A percentile compares a stretch with the other conserved stretches of the same genome.
Conservation (phyloP, 2,113 vertebrate species). For the Daubentonia madagascariensis region DNA sequence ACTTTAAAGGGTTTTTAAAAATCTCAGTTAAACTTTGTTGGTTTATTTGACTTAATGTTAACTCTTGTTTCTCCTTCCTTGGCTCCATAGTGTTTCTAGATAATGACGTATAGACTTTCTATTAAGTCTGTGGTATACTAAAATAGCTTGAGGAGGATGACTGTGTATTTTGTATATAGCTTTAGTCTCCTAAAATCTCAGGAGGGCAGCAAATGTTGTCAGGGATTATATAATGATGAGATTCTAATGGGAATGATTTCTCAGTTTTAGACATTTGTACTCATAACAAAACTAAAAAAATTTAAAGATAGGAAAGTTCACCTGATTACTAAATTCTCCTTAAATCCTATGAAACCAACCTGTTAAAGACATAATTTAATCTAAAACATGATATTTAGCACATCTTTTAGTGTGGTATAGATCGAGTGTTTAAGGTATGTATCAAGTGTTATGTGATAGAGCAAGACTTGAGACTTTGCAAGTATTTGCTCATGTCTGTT, state of each 20-base stretch:
- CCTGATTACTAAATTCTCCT: not conserved
- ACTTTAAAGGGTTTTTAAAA: not conserved
- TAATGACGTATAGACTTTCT: not conserved
- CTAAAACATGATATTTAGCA: not conserved
- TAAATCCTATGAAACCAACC: not conserved
- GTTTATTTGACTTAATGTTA: not conserved
- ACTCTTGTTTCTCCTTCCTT: not conserved
- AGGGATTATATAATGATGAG: not conserved
- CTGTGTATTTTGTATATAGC: not conserved
- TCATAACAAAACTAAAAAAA: not conserved
- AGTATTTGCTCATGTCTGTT: not conserved
- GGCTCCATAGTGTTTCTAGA: not conserved
- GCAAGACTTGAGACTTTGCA: not conserved
- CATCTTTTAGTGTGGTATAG: not conserved
- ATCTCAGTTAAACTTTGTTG: not conserved
- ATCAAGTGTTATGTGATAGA: not conserved
- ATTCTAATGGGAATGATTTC: not conserved
- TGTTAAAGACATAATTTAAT: not conserved
- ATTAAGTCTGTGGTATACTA: not conserved
- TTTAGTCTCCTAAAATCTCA: conserved; percentile 55
- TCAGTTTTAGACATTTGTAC: not conserved
- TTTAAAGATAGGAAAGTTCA: not conserved
- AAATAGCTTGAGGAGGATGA: not conserved
- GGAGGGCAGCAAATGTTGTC: conserved; percentile 28
- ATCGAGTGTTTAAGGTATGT: not conserved